Conservation (phyloP, 2,797 vertebrate species). For the Mycteria americana region DNA sequence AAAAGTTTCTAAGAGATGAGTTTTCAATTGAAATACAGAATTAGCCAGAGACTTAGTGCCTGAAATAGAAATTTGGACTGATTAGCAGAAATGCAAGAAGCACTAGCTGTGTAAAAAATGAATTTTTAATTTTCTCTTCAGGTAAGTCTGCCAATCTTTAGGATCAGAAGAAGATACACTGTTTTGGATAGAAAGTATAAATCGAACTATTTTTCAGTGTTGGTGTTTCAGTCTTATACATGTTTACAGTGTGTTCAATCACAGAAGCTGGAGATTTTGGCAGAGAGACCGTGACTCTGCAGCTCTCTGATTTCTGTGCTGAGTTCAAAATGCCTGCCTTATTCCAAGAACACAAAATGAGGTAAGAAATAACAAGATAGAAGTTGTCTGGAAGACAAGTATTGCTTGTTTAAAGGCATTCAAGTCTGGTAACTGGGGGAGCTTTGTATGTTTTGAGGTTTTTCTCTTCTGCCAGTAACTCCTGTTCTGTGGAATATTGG, state of each 20-base stretch:
- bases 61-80: slow-evolving; percentile 21
- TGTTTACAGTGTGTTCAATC: background rate
- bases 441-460: background rate
- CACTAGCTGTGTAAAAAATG: background rate
- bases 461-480: background rate
- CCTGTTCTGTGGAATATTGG: background rate
- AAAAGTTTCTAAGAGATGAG: slow-evolving; percentile 23
- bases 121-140: background rate
- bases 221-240: background rate
- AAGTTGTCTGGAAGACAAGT: background rate
- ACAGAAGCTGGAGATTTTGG: background rate
- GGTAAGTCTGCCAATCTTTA: background rate
- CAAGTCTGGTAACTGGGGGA: background rate
- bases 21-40: slow-evolving; percentile 53
- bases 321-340: background rate
- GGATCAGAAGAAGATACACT: background rate
- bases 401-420: background rate
- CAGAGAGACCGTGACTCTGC: background rate
- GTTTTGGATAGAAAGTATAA: background rate
- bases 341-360: background rate
- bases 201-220: background rate
- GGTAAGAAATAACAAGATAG: background rate
- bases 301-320: background rate
- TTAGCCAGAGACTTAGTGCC: background rate
- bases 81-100: slow-evolving; percentile 1